phyloP scores from a whole-genome alignment of 2,888 invertebrate genomes.

The Raillietiella orientalis region DNA sequence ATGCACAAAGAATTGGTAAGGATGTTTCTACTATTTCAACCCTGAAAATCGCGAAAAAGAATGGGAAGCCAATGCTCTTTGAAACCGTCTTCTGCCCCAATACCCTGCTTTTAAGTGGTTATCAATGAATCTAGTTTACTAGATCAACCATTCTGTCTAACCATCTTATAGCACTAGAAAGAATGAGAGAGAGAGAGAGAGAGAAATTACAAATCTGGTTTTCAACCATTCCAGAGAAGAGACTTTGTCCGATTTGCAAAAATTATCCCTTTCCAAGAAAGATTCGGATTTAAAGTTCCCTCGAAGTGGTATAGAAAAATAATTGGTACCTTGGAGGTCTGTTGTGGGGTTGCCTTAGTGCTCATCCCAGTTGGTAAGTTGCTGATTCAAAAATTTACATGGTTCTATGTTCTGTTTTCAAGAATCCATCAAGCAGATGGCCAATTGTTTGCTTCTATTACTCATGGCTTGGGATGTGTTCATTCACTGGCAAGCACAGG shows the following conservation, averaged over 20 bases:
- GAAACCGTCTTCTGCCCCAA: too few species aligned
- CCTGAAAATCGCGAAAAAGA: neutral
- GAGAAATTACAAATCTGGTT: too few species aligned
- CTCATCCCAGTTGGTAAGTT: conserved; percentile 15
- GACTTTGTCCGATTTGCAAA: conserved; percentile 88
- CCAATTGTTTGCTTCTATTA: conserved; percentile 47
- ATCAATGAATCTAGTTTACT: too few species aligned
- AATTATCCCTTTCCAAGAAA: conserved; percentile 51
- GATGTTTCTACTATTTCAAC: too few species aligned
- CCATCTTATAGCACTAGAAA: too few species aligned
- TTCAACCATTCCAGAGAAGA: conserved; percentile 31
- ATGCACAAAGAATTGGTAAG: conserved; percentile 84
- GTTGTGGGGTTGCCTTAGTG: conserved; percentile 40
- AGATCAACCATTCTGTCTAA: too few species aligned
- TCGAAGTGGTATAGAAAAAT: conserved; percentile 69
- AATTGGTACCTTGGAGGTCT: conserved; percentile 48
- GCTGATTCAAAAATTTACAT: neutral
- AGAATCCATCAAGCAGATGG: conserved; percentile 69
- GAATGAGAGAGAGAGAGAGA: too few species aligned
- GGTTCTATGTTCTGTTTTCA: conserved; percentile 11
- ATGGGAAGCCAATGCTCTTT: too few species aligned
- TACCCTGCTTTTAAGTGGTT: too few species aligned
- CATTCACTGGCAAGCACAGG: conserved; percentile 68
- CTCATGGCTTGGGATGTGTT: conserved; percentile 68
- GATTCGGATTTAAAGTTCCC: conserved; percentile 51